A percentile compares a stretch with the other conserved stretches of the same genome.
Conservation (phyloP, 2,113 vertebrate genomes). For the Apus apus region DNA sequence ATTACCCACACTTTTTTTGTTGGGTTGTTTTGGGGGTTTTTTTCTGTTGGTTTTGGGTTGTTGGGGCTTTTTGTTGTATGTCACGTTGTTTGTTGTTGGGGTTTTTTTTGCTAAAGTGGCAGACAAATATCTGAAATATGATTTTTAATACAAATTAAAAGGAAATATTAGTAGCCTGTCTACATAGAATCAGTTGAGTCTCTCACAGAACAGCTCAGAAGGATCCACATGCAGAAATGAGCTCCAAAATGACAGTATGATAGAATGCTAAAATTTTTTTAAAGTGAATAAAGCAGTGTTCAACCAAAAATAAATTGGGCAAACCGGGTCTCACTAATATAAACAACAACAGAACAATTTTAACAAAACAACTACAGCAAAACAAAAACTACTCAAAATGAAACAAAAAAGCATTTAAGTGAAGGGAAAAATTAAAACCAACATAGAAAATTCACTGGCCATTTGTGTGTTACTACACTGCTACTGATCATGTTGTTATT, state of each 20-base stretch:
- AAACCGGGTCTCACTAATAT: background rate
- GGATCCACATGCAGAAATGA: background rate
- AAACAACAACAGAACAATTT: background rate
- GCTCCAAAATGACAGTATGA: background rate
- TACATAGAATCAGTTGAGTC: background rate
- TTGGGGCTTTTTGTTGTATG: too few species aligned
- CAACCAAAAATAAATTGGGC: background rate
- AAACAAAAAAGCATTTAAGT: background rate
- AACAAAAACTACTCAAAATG: background rate
- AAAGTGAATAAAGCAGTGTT: background rate
- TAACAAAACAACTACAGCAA: background rate
- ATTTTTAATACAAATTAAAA: background rate
- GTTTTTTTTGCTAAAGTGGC: background rate
- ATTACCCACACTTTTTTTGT: too few species aligned
- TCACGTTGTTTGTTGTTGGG: too few species aligned
- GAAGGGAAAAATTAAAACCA: background rate
- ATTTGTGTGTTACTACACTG: background rate
- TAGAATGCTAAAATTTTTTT: background rate
- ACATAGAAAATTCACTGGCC: background rate
- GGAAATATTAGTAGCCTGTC: background rate
- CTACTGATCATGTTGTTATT: background rate
- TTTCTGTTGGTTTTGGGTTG: too few species aligned
- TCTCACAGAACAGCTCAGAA: background rate
- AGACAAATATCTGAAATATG: fast-evolving
- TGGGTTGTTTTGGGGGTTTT: too few species aligned